Conservation (phyloP, 2,888 invertebrate genomes). For the Chelonus formosanus region DNA sequence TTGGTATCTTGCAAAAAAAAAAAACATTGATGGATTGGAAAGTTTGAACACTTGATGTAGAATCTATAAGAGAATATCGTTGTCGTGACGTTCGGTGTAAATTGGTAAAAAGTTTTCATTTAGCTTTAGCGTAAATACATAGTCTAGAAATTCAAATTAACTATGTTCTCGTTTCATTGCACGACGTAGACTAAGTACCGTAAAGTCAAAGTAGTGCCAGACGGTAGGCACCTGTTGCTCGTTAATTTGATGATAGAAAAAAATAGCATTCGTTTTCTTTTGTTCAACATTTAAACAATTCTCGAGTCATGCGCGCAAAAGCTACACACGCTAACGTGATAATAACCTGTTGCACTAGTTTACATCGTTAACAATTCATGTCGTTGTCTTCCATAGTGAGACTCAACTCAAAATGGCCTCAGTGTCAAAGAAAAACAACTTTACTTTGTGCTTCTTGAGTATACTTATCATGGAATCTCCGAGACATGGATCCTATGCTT, state of each 20-base stretch:
- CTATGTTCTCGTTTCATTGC: conserved; percentile 9
- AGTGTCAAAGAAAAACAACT: not conserved
- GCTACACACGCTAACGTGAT: conserved; percentile 35
- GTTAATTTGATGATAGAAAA: conserved; percentile 53
- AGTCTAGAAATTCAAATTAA: conserved; percentile 12
- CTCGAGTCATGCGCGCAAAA: conserved; percentile 40
- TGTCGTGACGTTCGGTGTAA: conserved; percentile 15
- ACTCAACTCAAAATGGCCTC: not conserved
- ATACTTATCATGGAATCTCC: no score
- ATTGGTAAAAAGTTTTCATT: conserved; percentile 30
- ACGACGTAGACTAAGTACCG: conserved; percentile 13
- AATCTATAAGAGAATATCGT: not conserved
- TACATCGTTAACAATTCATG: conserved; percentile 20
- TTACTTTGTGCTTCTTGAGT: no score
- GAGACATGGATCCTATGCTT: no score
- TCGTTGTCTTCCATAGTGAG: not conserved
- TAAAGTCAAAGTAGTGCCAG: conserved; percentile 34
- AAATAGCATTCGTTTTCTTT: conserved; percentile 47
- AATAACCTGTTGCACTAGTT: conserved; percentile 46
- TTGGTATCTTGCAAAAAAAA: no score
- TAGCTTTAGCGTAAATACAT: not conserved
- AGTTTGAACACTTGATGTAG: no score
- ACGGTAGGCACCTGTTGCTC: conserved; percentile 53
- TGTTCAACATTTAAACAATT: conserved; percentile 57
- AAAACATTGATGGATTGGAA: no score